Evolutionary conservation across 2,113 vertebrate species (phyloP).

Genomic region (Maccullochella peelii): DNA sequence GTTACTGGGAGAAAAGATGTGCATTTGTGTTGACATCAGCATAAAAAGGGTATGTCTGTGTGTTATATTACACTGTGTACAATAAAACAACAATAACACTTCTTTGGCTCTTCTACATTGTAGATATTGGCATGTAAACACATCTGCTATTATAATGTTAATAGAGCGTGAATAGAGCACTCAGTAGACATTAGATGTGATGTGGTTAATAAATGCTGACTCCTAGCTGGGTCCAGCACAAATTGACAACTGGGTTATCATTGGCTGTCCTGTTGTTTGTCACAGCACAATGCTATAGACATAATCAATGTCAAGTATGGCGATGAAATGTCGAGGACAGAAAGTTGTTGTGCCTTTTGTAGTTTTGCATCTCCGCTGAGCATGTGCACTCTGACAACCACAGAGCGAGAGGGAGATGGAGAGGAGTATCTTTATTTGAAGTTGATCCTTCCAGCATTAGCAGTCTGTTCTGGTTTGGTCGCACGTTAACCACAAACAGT

Average conservation of each 20-base stretch:
- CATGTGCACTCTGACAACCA: background rate
- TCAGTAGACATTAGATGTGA: constrained; percentile 14
- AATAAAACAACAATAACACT: constrained; percentile 16
- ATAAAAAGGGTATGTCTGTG: background rate
- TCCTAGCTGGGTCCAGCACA: constrained; percentile 27
- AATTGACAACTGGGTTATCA: constrained; percentile 53
- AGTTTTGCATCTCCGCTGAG: constrained; percentile 18
- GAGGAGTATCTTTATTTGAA: constrained; percentile 50
- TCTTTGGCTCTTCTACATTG: background rate
- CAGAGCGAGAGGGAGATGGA: background rate
- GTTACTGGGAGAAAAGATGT: constrained; percentile 14
- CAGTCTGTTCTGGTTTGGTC: constrained; percentile 46
- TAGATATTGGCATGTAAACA: constrained; percentile 27
- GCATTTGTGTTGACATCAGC: background rate
- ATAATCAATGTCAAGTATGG: constrained; percentile 51
- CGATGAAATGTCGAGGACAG: constrained; percentile 39
- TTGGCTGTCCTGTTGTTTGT: constrained; percentile 48
- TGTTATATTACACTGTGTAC: background rate
- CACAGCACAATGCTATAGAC: constrained; percentile 27
- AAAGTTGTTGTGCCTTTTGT: constrained; percentile 39
- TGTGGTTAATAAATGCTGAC: constrained; percentile 36
- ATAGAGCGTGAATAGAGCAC: constrained; percentile 12
- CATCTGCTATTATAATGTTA: background rate
- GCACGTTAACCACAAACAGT: constrained; percentile 59
- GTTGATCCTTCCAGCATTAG: constrained; percentile 57